Base-by-base conservation (phyloP, 1,140 invertebrate genomes). In the Drosophila varians region DNA sequence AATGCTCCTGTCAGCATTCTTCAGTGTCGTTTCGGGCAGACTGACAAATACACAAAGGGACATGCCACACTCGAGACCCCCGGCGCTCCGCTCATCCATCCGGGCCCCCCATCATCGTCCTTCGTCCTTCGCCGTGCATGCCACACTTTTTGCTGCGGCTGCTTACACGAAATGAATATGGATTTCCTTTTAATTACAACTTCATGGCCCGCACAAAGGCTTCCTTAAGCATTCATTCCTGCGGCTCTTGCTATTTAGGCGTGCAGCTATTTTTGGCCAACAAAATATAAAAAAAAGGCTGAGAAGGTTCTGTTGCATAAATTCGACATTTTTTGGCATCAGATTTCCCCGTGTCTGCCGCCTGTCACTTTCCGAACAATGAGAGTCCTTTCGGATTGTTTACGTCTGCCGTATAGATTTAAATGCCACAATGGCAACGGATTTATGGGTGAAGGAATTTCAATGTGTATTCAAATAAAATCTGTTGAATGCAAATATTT, bases 111-210 rank as follows among this genome's bases (percentile, higher is more conserved):
- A 31, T 28, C 47, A 25, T 26, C 25, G 60, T 60, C 42, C 58
- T 62, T 38, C 36, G 46, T 64, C 58, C 49, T 60, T 14, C 34
- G 25, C 36, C 66, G 69, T 73, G 74, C 74, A 83, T 74, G 65
- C 74, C 61, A 72, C 55, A 18, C 47, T 77, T 65, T 56, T 46
- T 60, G 21, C 49, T 49, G 42, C 36, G 43, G 12, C 16, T 47
- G 49, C 34, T 43, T 38, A 36, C 52, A 80, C 68, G 76, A 80
- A 86, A 86, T 80, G 80, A 87, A 86, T 86, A 86, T 86, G 80
- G 82, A 86, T 86, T 87, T 87, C 61, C 80, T 87, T 86, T 86
- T 86, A 86, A 87, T 86, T 86, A 86, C 72, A 73, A 55, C 70
- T 73, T 45, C 48, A 28, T 55, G 56, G 49, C 43, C 47, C 36